phyloP scores from a whole-genome alignment of 2,113 vertebrate species.

The Esox niger region DNA sequence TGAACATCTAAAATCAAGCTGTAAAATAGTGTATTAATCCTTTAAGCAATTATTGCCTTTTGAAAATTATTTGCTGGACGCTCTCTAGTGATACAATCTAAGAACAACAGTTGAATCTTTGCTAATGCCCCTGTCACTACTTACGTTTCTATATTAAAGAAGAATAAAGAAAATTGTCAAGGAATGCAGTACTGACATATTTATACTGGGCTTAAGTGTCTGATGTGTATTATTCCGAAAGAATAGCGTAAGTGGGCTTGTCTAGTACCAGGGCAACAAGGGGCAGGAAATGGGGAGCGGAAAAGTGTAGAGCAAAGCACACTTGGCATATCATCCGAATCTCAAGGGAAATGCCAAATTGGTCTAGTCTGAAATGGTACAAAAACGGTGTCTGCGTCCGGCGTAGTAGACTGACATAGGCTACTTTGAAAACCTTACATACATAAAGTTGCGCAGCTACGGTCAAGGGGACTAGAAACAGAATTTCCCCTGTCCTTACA shows the following conservation, averaged over 20 bases:
- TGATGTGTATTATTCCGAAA: conserved; percentile 2
- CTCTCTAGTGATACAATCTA: conserved; percentile 27
- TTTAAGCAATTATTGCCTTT: conserved; percentile 26
- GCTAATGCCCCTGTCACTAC: background rate
- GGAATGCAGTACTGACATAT: too few species aligned
- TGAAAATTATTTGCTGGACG: conserved; percentile 11
- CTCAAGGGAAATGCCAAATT: background rate
- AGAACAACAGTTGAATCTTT: background rate
- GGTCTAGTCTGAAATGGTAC: background rate
- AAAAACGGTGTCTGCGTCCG: background rate
- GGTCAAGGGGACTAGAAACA: background rate
- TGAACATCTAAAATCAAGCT: too few species aligned
- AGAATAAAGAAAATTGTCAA: too few species aligned
- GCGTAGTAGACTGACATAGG: background rate
- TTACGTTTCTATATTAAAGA: too few species aligned
- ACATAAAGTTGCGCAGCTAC: background rate
- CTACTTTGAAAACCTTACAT: background rate
- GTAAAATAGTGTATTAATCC: too few species aligned
- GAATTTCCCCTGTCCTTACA: background rate
- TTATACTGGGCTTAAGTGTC: background rate
- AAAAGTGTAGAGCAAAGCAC: too few species aligned
- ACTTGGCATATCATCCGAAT: background rate
- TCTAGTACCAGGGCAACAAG: background rate
- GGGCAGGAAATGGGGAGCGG: background rate
- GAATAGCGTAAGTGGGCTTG: background rate